Base-by-base conservation (phyloP, 1,140 invertebrate species). In the Cotesia chilonis region DNA sequence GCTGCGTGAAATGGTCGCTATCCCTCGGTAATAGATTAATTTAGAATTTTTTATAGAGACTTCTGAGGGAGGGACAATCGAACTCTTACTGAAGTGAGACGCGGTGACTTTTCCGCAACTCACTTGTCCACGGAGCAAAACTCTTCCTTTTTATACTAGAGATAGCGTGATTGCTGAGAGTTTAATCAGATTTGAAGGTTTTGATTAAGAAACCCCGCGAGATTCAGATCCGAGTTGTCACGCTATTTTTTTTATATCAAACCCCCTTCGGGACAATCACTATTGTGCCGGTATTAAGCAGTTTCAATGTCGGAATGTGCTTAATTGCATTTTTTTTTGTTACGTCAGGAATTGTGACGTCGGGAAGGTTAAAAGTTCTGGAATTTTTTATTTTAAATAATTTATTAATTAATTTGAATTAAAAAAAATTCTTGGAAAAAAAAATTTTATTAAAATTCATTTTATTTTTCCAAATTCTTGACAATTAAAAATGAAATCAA, bases 101-200 rank as follows among this genome's bases (percentile, higher is more conserved):
- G 82, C 83, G 84, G 81, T 73, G 69, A 60, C 70, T 74, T 78
- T 82, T 81, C 84, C 83, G 83, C 85, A 83, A 78, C 83, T 87
- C 84, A 86, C 85, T 87, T 84, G 77, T 68, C 76, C 75, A 75
- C 73, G 74, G 74, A 75, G 71, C 69, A 59, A 52, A 72, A 78
- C 78, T 75, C 78, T 76, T 79, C 69, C 68, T 80, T 85, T 86
- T 85, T 85, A 86, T 87, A 86, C 55, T 75, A 75, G 36, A 66
- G 78, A 81, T 86, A 71, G 86, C 86, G 84, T 87, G 86, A 70
- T 69, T 59, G 72, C 76, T 87, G 78, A 87, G 80, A 82, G 77
- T 81, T 83, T 87, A 87, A 87, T 86, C 84, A 75, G 78, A 87
- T 87, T 87, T 84, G 73, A 75, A 80, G 80, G 28, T 28, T 28